phyloP scores from a whole-genome alignment of 2,113 vertebrate species.

The Serinus canaria region DNA sequence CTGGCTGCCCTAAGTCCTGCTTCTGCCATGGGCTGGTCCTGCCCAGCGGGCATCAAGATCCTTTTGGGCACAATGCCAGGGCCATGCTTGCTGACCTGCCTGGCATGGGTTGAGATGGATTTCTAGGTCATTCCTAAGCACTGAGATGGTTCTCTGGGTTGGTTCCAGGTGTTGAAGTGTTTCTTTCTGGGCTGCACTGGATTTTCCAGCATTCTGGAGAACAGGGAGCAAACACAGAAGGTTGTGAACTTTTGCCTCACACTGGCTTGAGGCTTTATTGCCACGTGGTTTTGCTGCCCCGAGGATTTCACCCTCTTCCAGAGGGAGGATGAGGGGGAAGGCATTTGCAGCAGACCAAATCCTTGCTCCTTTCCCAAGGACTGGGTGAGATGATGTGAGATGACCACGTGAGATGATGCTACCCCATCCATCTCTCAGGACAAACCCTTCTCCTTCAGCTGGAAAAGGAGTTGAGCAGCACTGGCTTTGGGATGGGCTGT shows the following conservation, averaged over 20 bases:
- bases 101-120: background rate
- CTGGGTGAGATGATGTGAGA: fast-evolving
- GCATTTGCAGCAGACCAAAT: background rate
- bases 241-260: fast-evolving
- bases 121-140: background rate
- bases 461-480: background rate
- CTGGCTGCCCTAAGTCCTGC: background rate
- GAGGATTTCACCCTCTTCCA: background rate
- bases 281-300: background rate
- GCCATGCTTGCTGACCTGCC: background rate
- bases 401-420: background rate
- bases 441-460: background rate
- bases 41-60: background rate
- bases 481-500: background rate
- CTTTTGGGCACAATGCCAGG: background rate
- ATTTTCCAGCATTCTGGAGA: background rate
- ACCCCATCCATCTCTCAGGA: fast-evolving
- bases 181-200: background rate
- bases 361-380: background rate
- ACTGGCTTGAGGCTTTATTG: fast-evolving
- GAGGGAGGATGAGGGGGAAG: background rate
- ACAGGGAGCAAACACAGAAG: background rate
- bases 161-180: background rate
- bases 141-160: background rate
- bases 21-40: background rate